Evolutionary conservation across 2,888 invertebrate genomes (phyloP), one percentile per base, ranked within the genome.

Genomic region (Mesoligia furuncula): DNA sequence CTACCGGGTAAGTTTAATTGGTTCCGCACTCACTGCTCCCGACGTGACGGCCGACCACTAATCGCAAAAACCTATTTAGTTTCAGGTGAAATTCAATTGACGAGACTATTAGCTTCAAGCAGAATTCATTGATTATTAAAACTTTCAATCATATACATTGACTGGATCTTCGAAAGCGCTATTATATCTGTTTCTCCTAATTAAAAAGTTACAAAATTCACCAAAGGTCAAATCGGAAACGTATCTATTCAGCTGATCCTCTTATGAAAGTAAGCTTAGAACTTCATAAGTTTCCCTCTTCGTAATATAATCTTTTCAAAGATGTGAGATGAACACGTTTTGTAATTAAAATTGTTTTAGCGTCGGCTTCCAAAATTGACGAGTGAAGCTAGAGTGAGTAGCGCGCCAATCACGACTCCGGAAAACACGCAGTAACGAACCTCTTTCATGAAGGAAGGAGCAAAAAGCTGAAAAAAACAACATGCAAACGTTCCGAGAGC

Each of bases 391-490:
- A 17, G 48, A 77, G 54, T 77, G 77, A 74, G 79, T 71, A 64
- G 69, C 45, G 57, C 31, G n/a, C 69, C 82, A 79, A 81, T 87
- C 91, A 89, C 81, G 84, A 86, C 79, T 48, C 91, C 90, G 92
- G 93, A 93, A 94, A 91, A 90, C 87, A 88, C 73, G 74, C 88
- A 83, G 86, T 91, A 93, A 93, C 90, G 93, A 93, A 92, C 89
- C 92, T 90, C 91, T 93, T 94, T 93, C 93, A 91, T 77, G 84
- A 79, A 87, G 92, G 92, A 93, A 92, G 88, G 79, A 78, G 71
- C 65, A 88, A 90, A 91, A 90, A 81, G 45, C 31, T 81, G 85
- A 86, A 84, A 85, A 85, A 85, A 86, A 76, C 59, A 57, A 31
- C 48, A 61, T 59, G 31, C 20, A 64, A 68, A 69, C 73, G 73